Percentiles rank a stretch among this genome's conserved stretches.
Evolutionary conservation across 2,113 vertebrate genomes (phyloP).

Genomic region (Eptesicus fuscus): DNA sequence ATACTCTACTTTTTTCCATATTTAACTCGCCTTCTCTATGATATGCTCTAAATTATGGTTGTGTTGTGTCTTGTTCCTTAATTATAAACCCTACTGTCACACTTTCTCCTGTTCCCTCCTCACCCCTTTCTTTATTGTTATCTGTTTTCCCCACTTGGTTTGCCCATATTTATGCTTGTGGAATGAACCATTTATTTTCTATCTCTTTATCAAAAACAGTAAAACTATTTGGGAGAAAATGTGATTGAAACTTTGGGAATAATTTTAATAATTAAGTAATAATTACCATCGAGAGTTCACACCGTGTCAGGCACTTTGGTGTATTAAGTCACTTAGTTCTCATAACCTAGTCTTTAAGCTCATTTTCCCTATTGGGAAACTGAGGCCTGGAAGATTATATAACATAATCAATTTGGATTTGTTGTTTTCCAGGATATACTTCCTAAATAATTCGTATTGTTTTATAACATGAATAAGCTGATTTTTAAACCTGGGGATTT

Average conservation of each 20-base stretch:
- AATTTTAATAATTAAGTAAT: not conserved
- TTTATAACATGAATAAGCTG: not conserved
- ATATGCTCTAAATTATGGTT: constrained; percentile 63
- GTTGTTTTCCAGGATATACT: not conserved
- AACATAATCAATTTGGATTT: not conserved
- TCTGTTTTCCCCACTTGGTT: not conserved
- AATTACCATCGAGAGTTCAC: not conserved
- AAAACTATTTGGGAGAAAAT: not conserved
- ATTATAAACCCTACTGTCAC: constrained; percentile 50
- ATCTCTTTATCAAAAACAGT: constrained; percentile 21
- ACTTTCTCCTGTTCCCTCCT: not conserved
- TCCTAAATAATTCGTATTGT: not conserved
- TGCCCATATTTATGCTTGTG: not conserved
- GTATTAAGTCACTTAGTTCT: not conserved
- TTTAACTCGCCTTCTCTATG: constrained; percentile 59
- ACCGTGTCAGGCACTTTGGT: rapidly evolving
- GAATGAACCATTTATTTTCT: not conserved
- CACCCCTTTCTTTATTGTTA: not conserved
- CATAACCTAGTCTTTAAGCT: not conserved
- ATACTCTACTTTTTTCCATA: constrained; percentile 2
- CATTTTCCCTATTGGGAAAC: not conserved
- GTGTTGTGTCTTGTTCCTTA: constrained; percentile 18
- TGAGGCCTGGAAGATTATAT: not conserved
- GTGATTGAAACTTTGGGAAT: not conserved
- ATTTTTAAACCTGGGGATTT: constrained; percentile 2